Evolutionary conservation across 37 sponge, comb jelly and placozoan species (phyloP), one percentile per base, ranked within the genome.

Genomic region (Aphrocallistes beatrix): DNA sequence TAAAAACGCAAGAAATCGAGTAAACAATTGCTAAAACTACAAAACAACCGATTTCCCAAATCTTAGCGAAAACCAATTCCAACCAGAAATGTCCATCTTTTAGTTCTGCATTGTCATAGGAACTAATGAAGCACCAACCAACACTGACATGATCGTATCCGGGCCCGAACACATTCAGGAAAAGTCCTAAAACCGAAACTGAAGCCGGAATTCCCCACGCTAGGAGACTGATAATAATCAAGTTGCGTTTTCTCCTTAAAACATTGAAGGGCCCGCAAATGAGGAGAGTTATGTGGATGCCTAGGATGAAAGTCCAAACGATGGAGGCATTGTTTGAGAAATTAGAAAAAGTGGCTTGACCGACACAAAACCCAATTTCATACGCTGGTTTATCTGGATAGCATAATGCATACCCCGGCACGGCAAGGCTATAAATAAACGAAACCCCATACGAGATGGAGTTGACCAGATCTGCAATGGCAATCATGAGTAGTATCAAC

Each of bases 91-190:
- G 75, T 60, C 75, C 75, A 60, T 60, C 75, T 3, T 60, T 60
- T 60, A 30, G 75, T 60, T 60, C 75, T 30, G n/a, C 28, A 25
- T 60, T 60, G 21, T 60, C 10, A 60, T 60, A 60, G 75, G 75
- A 60, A 60, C 75, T 60, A 60, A 60, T 60, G 21, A 60, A 60
- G 21, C 75, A 60, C 75, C 75, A 60, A 32, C 75, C 75, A 13
- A 60, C 75, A 60, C n/a, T 60, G 3, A 60, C 75, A 60, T 60
- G 10, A 3, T 60, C 28, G n/a, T 60, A 8, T 19, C 75, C 75
- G n/a, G 75, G 75, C n/a, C 75, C 75, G 21, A 60, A 60, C n/a
- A 60, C n/a, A 13, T 60, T 60, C 21, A 60, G 21, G 21, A 60
- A 19, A 6, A 60, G 21, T 25, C 75, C 75, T 6, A 60, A 28